Evolutionary conservation across 2,888 invertebrate species (phyloP), one percentile per base, ranked within the genome.

Genomic region (Melitaea athalia): DNA sequence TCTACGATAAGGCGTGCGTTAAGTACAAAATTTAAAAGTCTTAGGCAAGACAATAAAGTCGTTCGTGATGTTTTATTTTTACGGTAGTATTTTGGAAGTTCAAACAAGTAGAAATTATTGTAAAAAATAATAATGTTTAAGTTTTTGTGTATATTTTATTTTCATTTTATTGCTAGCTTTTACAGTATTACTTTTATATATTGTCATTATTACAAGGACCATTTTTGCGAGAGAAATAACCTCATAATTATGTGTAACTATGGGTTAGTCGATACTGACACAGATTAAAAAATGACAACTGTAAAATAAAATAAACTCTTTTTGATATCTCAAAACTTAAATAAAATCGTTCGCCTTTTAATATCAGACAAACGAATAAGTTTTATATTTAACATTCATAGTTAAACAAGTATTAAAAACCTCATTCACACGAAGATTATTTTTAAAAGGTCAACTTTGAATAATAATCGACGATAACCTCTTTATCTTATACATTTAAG

Each of bases 381-480:
- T 14, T 14, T 55, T 55, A 14, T 33, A 6, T 11, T 52, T 52
- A 24, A 52, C 52, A 24, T 24, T 17, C 10, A 52, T 5, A 55
- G 33, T 33, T 10, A 55, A 33, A n/a, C 14, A n/a, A 33, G n/a
- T 53, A 14, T 7, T 55, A 52, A 24, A 33, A 55, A 31, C 47
- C 11, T 24, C 64, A 67, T 63, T 81, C 81, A 62, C 81, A 82
- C 81, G 77, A 72, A 67, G 82, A 78, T 82, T 81, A 80, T 69
- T 73, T 69, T 45, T 38, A n/a, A 71, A 74, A 68, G 53, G 61
- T 63, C 71, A 74, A 75, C 77, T 70, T 74, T 70, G 67, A 75
- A 74, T 74, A 71, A 69, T 74, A 73, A 71, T 70, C 52, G 68
- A 66, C 65, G 72, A 73, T 71, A 69, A 65, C 59, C 59, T 50